Evolutionary conservation across 1,140 invertebrate genomes (phyloP), one percentile per base, ranked within the genome.

Genomic region (Lysiphlebus fabarum): DNA sequence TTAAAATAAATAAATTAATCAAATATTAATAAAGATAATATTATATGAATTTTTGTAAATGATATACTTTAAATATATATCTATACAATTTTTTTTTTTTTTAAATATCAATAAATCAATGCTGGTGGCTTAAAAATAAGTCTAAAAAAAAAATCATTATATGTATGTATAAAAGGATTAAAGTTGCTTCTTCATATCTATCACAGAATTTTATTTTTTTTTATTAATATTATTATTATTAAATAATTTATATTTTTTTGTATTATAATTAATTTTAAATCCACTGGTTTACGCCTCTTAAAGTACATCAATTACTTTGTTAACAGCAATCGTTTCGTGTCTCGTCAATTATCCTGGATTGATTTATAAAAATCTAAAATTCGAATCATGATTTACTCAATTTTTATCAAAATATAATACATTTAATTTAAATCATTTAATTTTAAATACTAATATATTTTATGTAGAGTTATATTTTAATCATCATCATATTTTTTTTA

Each of bases 221-320:
- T 40, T 57, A 34, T 54, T 40, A 33, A 51, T 38, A 36, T 37
- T n/a, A 14, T 6, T 38, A 41, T 53, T 53, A 7, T 54, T 9
- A 6, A n/a, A 9, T 10, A 9, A 37, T 36, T 42, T 10, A 7
- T 26, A n/a, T n/a, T n/a, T n/a, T n/a, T n/a, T n/a, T n/a, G n/a
- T n/a, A n/a, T n/a, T n/a, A n/a, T n/a, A n/a, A n/a, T 14, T 34
- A 12, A 43, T 47, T 55, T 50, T 44, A 55, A 36, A 53, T 38
- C 51, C 45, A 60, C 58, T 53, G 58, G 58, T 60, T 60, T 60
- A 60, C 58, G 58, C 58, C 58, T 55, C 53, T 55, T 12, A 12
- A 7, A 12, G 40, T 43, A 53, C 44, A 55, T 60, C 58, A 53
- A 60, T 60, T 60, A 53, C 58, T 60, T 60, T 53, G 58, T 60